A percentile compares a stretch with the other conserved stretches of the same genome.
Evolutionary conservation across 2,797 vertebrate species (phyloP).

Genomic region (Brotula barbata): DNA sequence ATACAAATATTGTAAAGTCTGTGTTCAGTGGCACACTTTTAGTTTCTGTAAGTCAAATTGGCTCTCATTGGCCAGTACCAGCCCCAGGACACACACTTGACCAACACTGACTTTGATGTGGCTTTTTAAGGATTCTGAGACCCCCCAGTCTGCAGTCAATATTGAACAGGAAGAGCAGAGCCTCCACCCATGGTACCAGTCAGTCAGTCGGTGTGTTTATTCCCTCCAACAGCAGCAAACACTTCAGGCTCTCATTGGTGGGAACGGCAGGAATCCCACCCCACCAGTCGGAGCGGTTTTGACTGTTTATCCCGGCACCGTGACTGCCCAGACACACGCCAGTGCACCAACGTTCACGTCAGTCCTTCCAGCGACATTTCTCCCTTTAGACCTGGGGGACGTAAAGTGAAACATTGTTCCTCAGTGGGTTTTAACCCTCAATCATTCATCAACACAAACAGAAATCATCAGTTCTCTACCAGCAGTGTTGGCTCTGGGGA

Average conservation of each 20-base stretch:
- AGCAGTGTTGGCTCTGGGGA: conserved; percentile 2
- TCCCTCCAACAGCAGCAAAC: conserved; percentile 2
- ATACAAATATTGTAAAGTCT: no score
- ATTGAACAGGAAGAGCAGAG: conserved; percentile 1
- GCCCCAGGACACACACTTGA: no score
- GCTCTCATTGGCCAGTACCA: conserved; percentile 3
- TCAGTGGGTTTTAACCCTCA: no score
- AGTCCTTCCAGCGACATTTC: no score
- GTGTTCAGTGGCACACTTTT: no score
- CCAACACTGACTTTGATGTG: no score
- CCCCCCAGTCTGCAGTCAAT: not conserved
- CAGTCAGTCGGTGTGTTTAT: conserved; percentile 16
- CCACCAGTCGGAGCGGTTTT: conserved; percentile 46
- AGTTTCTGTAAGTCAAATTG: no score
- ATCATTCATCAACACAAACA: not conserved
- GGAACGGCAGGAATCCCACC: conserved; percentile 72
- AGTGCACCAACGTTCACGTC: no score
- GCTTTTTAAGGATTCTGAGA: no score
- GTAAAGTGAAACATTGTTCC: not conserved
- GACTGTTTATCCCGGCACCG: conserved; percentile 20
- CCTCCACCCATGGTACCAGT: conserved; percentile 19
- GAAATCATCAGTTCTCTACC: conserved; percentile 1
- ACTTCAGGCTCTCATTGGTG: conserved; percentile 31
- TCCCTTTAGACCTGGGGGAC: no score
- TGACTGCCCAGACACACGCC: conserved; percentile 21